Evolutionary conservation across 2,797 vertebrate species (phyloP), one percentile per base, ranked within the genome.

Genomic region (Otolemur crassicaudatus): DNA sequence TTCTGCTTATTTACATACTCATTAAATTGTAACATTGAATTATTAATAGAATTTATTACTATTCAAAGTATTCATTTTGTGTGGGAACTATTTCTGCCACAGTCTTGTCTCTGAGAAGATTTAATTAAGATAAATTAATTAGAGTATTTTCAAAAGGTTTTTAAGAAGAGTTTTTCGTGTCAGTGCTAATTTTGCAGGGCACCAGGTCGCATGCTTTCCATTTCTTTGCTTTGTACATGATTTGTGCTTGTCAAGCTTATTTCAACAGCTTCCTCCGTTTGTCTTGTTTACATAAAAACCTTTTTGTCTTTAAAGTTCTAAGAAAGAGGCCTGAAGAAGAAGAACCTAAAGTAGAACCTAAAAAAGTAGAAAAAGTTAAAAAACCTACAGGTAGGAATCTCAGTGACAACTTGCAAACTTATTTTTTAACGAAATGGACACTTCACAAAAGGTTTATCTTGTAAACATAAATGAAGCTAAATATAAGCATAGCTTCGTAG

Each of bases 301-400:
- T 98, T 85, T 97, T 98, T 98, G 97, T 98, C 73, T 98, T 98
- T 97, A 97, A 99, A 99, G 98, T 99, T 98, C 97, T 99, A 97
- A 98, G 97, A 98, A 99, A 98, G 98, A 99, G 93, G 96, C 60
- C 98, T 40, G 98, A 98, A 97, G 98, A 97, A 95, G 98, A 98
- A 97, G 98, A 99, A 90, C 98, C 98, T 97, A 98, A 99, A 98
- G 97, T 98, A 94, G 98, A 98, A 97, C 98, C 98, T 96, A 98
- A 99, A 97, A 98, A 98, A 97, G 14, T 97, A 98, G 99, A 99
- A 98, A 99, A 98, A 98, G 65, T 98, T 98, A 99, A 98, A 98
- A 99, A 98, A 97, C 98, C 98, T 94, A 97, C 98, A 99, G 98
- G 99, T 99, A 99, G 79, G 98, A 96, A 97, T 94, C 89, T 60